Evolutionary conservation across 2,888 invertebrate species (phyloP), one percentile per base, ranked within the genome.

Genomic region (Euzetes globulus): DNA sequence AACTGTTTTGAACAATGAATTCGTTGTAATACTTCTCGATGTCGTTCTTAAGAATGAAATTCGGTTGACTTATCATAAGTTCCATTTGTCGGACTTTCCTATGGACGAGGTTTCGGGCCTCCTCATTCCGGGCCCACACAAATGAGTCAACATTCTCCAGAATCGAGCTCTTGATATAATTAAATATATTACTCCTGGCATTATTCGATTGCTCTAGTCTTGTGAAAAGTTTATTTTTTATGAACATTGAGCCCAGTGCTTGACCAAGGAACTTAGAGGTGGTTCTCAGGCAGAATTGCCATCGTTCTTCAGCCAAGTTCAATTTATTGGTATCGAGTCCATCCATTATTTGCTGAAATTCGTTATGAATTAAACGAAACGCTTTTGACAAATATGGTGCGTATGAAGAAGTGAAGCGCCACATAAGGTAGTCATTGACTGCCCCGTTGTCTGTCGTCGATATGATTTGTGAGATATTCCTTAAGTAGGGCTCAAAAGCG

Each of bases 361-460:
- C 72, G 41, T 76, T 75, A 3, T 72, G 72, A 22, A 76, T 76
- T 13, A 77, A 71, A 25, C 79, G 77, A 77, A 78, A 85, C 72
- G 83, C 82, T 77, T 83, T 81, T 1, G 86, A 85, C 75, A 88
- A 81, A 78, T 86, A 87, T 2, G 86, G 86, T 19, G 86, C 80
- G 80, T 86, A 87, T 63, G 83, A 82, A 33, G 83, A 81, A 2
- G 86, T 85, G 55, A 88, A 80, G 33, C 85, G 84, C 87, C 87
- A 88, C 78, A 87, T 86, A 76, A 87, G 80, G 80, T 87, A 88
- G 79, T 87, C 86, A 80, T 87, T 87, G 78, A 87, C 80, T 15
- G 84, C 85, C 75, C 85, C 85, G 79, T 82, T 80, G 77, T 86
- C 86, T 17, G 86, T 85, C 0, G 84, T 81, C 0, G 86, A 83